These are phyloP conservation scores for Liodrosophila aerea DNA, from an alignment of 2,888 invertebrate genomes.

Conservation along the genomic window DNA sequence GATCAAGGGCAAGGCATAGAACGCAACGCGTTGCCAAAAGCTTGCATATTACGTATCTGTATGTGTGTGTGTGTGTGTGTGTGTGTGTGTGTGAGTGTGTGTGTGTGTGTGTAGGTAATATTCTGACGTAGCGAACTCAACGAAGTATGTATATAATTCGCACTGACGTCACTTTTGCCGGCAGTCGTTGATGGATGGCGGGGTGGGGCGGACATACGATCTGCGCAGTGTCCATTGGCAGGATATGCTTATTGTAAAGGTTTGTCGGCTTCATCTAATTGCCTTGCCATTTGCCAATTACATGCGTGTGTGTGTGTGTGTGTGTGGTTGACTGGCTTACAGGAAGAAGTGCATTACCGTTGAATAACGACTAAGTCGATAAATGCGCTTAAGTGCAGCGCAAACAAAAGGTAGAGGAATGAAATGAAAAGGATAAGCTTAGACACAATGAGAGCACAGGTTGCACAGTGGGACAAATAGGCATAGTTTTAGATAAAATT, in stretches of 20 bases:
- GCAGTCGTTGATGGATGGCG: not conserved
- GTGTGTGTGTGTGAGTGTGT: not conserved
- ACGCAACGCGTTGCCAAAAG: constrained; percentile 39
- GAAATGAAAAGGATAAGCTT: constrained; percentile 16
- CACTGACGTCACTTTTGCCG: constrained; percentile 46
- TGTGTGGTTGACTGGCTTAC: not conserved
- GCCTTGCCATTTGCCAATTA: not conserved
- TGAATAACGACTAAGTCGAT: constrained; percentile 28
- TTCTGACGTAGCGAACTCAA: no score
- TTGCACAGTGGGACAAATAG: constrained; percentile 16
- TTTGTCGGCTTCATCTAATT: not conserved
- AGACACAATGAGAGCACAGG: constrained; percentile 2
- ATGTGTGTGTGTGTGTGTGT: not conserved
- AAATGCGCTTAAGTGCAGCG: constrained; percentile 43
- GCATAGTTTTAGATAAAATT: no score
- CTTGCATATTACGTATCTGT: no score
- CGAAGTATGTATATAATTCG: no score
- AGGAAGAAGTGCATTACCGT: constrained; percentile 20
- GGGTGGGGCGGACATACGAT: no score
- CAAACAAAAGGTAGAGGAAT: constrained; percentile 3
- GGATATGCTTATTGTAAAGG: no score
- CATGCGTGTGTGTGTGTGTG: not conserved
- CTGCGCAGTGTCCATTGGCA: no score
- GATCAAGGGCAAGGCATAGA: constrained; percentile 36
- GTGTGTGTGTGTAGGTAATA: not conserved